phyloP scores from a whole-genome alignment of 2,797 vertebrate genomes.

The Eremophila alpestris region DNA sequence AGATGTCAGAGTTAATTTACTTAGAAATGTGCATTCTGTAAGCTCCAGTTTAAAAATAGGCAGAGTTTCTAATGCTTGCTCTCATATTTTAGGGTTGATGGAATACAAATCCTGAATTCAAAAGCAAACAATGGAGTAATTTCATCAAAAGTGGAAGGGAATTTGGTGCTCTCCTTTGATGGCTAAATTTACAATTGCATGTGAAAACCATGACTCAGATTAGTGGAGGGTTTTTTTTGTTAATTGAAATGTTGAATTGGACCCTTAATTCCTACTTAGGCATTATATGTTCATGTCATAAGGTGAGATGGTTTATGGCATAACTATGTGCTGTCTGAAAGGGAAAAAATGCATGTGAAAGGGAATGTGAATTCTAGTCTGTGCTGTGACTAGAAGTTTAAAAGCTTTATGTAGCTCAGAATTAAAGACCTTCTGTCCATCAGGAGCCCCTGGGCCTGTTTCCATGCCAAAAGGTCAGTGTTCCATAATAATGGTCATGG shows the following conservation, averaged over 20 bases:
- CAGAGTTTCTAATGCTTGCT: background rate
- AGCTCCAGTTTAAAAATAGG: background rate
- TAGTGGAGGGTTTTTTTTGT: background rate
- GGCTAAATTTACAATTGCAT: background rate
- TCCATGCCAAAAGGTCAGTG: background rate
- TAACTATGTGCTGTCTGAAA: background rate
- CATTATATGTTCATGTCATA: background rate
- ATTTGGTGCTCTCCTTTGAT: background rate
- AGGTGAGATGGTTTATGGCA: background rate
- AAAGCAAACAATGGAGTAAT: background rate
- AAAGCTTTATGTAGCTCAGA: background rate
- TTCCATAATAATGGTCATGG: background rate
- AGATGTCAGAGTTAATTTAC: background rate
- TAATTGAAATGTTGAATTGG: constrained; percentile 5
- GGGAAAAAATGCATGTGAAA: background rate
- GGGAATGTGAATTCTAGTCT: background rate
- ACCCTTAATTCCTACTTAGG: background rate
- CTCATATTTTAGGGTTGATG: background rate
- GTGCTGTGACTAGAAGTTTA: background rate
- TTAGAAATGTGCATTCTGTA: background rate
- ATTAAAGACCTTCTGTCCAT: background rate
- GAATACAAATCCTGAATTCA: background rate
- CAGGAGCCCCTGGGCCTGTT: background rate
- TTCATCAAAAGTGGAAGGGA: background rate
- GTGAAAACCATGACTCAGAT: background rate